A percentile compares a stretch with the other conserved stretches of the same genome.
These are phyloP conservation scores for Uria lomvia DNA, from an alignment of 2,113 vertebrate species.

Conservation along the genomic window DNA sequence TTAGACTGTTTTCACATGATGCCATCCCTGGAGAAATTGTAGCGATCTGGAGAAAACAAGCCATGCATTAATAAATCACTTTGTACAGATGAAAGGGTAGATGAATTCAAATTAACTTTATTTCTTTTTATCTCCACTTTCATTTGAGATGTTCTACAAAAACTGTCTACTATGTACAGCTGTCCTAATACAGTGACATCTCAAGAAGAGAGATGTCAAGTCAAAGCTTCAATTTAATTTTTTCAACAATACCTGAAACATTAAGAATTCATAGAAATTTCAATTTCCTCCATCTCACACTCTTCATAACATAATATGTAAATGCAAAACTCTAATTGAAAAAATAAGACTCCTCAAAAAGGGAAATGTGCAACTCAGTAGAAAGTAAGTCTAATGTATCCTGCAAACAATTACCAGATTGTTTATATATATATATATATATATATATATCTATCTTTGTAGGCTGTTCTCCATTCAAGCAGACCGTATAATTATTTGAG, in stretches of 20 bases:
- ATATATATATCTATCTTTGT: too few relatives aligned
- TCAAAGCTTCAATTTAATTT: not conserved
- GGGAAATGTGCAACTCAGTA: not conserved
- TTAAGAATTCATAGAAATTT: not conserved
- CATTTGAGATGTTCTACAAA: not conserved
- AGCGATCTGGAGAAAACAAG: slow-evolving; percentile 80
- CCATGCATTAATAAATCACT: slow-evolving; percentile 20
- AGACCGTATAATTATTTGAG: not conserved
- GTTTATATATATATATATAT: not conserved
- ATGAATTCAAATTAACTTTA: not conserved
- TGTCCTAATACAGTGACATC: not conserved
- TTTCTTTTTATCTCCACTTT: not conserved
- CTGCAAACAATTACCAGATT: not conserved
- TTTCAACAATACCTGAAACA: not conserved
- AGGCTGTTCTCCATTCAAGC: not conserved
- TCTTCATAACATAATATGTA: not conserved
- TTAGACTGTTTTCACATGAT: slow-evolving; percentile 96
- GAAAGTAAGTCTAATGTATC: not conserved
- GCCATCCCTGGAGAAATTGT: slow-evolving; percentile 96
- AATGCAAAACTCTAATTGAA: not conserved
- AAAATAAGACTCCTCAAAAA: not conserved
- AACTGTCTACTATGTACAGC: not conserved
- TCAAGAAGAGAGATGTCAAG: not conserved
- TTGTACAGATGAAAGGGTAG: not conserved
- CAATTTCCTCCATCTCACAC: not conserved